phyloP scores from a whole-genome alignment of 2,113 vertebrate species.

The Mobula hypostoma region DNA sequence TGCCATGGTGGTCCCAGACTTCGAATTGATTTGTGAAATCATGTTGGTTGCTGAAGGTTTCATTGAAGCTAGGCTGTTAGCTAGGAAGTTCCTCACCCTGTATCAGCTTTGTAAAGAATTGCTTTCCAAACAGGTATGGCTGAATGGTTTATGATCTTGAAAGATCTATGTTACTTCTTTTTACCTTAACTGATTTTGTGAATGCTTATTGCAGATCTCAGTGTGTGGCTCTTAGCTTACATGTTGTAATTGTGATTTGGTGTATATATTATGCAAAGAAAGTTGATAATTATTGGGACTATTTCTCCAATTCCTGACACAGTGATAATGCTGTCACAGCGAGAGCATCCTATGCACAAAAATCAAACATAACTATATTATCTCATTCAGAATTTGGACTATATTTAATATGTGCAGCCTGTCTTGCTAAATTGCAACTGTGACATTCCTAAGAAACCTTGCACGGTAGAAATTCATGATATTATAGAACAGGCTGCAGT shows the following conservation, averaged over 20 bases:
- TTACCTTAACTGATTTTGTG: neutral
- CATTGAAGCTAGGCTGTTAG: slow-evolving; percentile 71
- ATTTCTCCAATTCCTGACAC: neutral
- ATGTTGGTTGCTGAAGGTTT: slow-evolving; percentile 97
- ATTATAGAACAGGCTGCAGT: no score
- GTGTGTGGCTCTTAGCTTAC: neutral
- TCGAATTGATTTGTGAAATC: slow-evolving; percentile 95
- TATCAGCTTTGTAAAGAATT: slow-evolving; percentile 89
- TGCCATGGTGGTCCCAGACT: slow-evolving; percentile 95
- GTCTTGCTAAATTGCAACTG: no score
- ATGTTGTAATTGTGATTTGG: neutral
- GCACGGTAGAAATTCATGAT: no score
- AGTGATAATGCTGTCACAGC: neutral
- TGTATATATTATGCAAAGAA: neutral
- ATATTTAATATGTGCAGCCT: neutral
- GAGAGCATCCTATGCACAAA: neutral
- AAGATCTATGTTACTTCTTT: neutral
- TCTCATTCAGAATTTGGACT: no score
- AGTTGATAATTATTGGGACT: neutral
- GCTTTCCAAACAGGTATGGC: slow-evolving; percentile 84
- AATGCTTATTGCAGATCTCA: neutral
- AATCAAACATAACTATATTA: neutral
- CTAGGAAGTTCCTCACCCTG: slow-evolving; percentile 89
- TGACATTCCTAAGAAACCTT: no score
- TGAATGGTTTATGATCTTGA: neutral